A percentile compares a stretch with the other conserved stretches of the same genome.
phyloP scores from a whole-genome alignment of 2,797 vertebrate genomes.

The Lacerta agilis region DNA sequence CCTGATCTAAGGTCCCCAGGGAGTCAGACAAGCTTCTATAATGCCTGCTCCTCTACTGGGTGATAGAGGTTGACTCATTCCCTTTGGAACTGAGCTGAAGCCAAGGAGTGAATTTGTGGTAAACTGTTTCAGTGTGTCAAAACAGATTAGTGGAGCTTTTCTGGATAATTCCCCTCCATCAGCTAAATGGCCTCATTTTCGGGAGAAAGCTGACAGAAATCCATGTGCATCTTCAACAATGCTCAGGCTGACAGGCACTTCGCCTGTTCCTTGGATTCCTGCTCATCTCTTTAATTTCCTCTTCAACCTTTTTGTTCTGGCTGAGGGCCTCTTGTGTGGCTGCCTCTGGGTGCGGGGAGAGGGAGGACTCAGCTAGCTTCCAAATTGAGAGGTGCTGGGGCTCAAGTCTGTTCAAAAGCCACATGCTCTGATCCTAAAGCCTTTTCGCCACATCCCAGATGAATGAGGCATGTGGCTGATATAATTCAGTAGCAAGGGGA shows the following conservation, averaged over 20 bases:
- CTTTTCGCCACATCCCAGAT: not conserved
- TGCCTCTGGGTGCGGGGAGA: too few relatives aligned
- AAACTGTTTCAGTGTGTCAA: slow-evolving; percentile 16
- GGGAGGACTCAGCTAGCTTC: not conserved
- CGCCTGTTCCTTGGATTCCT: not conserved
- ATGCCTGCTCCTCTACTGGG: not conserved
- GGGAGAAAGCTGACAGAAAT: not conserved
- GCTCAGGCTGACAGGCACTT: not conserved
- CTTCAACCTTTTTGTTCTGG: not conserved
- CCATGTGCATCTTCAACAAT: not conserved
- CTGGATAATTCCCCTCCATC: slow-evolving; percentile 22
- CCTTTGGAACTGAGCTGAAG: not conserved
- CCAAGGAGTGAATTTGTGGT: not conserved
- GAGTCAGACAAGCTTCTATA: not conserved
- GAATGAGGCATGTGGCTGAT: not conserved
- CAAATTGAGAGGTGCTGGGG: not conserved
- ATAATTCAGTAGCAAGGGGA: not conserved
- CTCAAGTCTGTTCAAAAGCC: not conserved
- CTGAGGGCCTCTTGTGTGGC: not conserved
- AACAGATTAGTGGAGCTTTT: slow-evolving; percentile 25
- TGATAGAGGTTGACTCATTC: not conserved
- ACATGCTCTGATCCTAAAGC: not conserved
- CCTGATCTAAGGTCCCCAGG: not conserved
- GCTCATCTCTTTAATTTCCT: slow-evolving; percentile 1
- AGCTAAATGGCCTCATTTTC: slow-evolving; percentile 27